Evolutionary conservation across 2,797 vertebrate genomes (phyloP), one percentile per base, ranked within the genome.

Genomic region (Delichon dasypus): DNA sequence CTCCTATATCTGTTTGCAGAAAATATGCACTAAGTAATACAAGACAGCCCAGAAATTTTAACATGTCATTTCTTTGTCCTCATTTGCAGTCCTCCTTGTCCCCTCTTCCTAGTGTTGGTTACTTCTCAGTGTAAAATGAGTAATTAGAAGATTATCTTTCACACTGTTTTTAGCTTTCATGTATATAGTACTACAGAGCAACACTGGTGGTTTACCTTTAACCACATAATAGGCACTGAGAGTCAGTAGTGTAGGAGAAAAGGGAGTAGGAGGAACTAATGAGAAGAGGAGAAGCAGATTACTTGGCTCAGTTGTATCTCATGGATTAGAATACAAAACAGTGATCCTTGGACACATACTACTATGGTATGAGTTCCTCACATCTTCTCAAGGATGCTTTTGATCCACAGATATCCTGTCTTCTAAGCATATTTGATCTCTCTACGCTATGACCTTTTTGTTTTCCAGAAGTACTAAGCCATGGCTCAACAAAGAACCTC

Each of bases 231-330:
- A 77, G 21, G 11, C 17, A 84, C 47, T 40, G 7, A 68, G 18
- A 50, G 13, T 38, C 48, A 50, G 29, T 77, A 16, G 27, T 64
- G 34, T 38, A 64, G 27, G 8, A 29, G 68, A 89, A 61, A 85
- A 18, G 4, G 0, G 0, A 32, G 17, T 16, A 55, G 48, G n/a
- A 88, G 13, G 20, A 93, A 62, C 25, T 55, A 44, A 10, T 50
- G 17, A 65, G 54, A 48, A 42, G 42, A 42, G 19, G 16, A 68
- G 10, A 77, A 61, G 21, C 34, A 66, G 7, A 40, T 51, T 42
- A 50, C 11, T 16, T 54, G 23, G 12, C 5, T 44, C 7, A 6
- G 9, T 53, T 0, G 0, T 32, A 36, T 45, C 12, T 47, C 19
- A 2, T 36, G 8, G 0, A 0, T 44, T 42, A 70, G 40, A 66